Conservation (phyloP, 2,888 invertebrate species). For the Tetrapedia diversipes region DNA sequence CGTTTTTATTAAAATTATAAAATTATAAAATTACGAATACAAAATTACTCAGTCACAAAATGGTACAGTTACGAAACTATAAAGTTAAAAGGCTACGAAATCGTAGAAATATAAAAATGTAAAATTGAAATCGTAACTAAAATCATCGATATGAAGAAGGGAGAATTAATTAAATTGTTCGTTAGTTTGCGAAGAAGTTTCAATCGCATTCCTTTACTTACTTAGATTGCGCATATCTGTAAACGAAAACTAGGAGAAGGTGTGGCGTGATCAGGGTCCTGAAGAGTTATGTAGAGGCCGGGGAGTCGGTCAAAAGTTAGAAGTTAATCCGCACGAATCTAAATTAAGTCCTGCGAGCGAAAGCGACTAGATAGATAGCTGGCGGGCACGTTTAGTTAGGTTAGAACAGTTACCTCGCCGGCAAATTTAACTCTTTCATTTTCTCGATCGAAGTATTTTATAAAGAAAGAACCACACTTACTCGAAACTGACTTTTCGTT, state of each 20-base stretch:
- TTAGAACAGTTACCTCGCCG: constrained; percentile 37
- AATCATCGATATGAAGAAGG: neutral
- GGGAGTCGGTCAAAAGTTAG: constrained; percentile 52
- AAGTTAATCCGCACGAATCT: constrained; percentile 60
- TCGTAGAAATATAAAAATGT: no score
- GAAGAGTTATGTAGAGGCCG: constrained; percentile 27
- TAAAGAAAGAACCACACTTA: constrained; percentile 14
- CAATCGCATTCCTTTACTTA: neutral
- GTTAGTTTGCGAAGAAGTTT: neutral
- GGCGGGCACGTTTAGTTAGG: constrained; percentile 50
- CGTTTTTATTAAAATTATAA: no score
- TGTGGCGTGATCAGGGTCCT: constrained; percentile 36
- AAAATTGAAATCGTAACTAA: no score
- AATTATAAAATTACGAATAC: no score
- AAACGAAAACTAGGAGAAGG: neutral
- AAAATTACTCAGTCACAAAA: no score
- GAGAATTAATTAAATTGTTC: neutral
- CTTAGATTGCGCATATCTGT: neutral
- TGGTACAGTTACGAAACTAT: no score
- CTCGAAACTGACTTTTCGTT: constrained; percentile 12
- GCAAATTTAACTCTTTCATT: constrained; percentile 51
- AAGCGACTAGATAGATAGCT: constrained; percentile 51
- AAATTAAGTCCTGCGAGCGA: constrained; percentile 56
- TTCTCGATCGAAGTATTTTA: constrained; percentile 37
- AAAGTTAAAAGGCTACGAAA: no score